Evolutionary conservation across 2,888 invertebrate species (phyloP), one percentile per base, ranked within the genome.

Genomic region (Argyresthia albistria): DNA sequence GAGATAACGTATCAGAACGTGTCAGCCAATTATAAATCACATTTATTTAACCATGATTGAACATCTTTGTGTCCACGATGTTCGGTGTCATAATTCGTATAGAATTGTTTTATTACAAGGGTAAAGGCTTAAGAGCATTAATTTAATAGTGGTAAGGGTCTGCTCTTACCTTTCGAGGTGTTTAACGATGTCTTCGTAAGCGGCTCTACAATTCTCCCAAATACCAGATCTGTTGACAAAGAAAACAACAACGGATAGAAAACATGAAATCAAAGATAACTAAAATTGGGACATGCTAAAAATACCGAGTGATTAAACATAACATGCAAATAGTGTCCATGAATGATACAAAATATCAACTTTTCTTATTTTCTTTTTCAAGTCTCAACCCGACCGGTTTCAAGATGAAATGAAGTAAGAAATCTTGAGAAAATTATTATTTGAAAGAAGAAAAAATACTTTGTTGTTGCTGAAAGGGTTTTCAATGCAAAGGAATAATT

Each of bases 141-240:
- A 48, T 37, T 48, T 12, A 48, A 4, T 11, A 10, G n/a, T 10
- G 39, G 48, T 48, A 37, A 48, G 48, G 15, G 37, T 37, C 11
- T 11, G 8, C 11, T 80, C 93, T 90, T 92, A 95, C 94, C 97
- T 95, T 91, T 96, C 96, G 77, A 97, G 91, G 82, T 96, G 96
- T 90, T 96, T 97, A 66, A 96, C 96, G 83, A 97, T 96, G 88
- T 97, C 96, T 88, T 96, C 97, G 84, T 97, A 97, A 66, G 96
- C 96, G 61, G 96, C 96, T 84, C 96, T 91, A 90, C 96, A 96
- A 88, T 96, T 96, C 90, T 97, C 96, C 96, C 96, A 96, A 77
- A 96, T 95, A 69, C 95, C 95, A 76, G 95, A 94, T 80, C 93
- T 93, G 89, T 62, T 81, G 89, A 83, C 83, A 88, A 83, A 83